Evolutionary conservation across 2,113 vertebrate species (phyloP), one percentile per base, ranked within the genome.

Genomic region (Galeopterus variegatus): DNA sequence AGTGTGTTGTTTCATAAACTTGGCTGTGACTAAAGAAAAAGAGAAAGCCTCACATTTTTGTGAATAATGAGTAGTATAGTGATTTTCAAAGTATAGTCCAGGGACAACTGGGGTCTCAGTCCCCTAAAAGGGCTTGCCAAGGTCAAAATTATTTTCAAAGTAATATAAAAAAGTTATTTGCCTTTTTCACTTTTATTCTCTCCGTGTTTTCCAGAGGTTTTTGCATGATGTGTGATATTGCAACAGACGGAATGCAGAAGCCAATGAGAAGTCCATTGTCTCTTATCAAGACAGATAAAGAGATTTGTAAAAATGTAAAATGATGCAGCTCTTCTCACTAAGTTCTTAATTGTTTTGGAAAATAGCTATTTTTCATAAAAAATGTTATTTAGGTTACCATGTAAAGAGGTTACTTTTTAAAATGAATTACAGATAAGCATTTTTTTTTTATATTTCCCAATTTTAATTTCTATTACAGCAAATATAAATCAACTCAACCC

Each of bases 211-310:
- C 70, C 65, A 96, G 56, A 82, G 6, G 24, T 70, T 73, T 92
- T 56, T 33, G 9, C n/a, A 65, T 90, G 31, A 80, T 24, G 9
- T 73, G 52, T 36, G 41, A 94, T 85, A 96, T n/a, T 26, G 8
- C 60, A 65, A 84, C 62, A 84, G 36, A 92, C 23, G 18, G 45
- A 95, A 87, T 75, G 14, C 24, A 96, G n/a, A 95, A 79, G 28
- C 24, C 33, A 8, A 45, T 75, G 54, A 87, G 31, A 89, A 93
- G 77, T 62, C 54, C 48, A 79, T 0, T 92, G 73, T 82, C 75
- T 87, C 93, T 94, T 52, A 94, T 88, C 75, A 95, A 88, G 21
- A 3, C 85, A 95, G 73, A 97, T 80, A 97, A 76, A 96, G n/a
- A 89, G 69, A 94, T 83, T 48, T 94, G 28, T 23, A 90, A 97